phyloP scores from a whole-genome alignment of 2,113 vertebrate genomes.

The Hippocampus abdominalis region DNA sequence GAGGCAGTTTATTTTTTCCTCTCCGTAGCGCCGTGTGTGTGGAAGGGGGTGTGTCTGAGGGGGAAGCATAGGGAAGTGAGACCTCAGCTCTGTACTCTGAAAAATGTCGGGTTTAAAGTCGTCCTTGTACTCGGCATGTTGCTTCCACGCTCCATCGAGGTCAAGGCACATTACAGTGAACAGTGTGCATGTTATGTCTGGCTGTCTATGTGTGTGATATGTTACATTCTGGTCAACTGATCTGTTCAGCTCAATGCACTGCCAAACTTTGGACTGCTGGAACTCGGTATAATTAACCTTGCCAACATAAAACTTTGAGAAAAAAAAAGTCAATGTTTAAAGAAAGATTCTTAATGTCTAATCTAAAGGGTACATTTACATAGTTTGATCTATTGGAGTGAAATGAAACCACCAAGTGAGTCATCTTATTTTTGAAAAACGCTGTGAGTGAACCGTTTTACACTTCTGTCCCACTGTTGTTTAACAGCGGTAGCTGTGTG shows the following conservation, averaged over 20 bases:
- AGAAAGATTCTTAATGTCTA: not conserved
- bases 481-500: too few relatives aligned
- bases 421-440: too few relatives aligned
- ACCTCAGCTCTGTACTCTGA: constrained; percentile 10
- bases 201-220: not conserved
- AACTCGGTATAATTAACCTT: not conserved
- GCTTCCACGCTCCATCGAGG: constrained; percentile 5
- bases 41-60: constrained; percentile 65
- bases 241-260: not conserved
- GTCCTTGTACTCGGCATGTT: constrained; percentile 6
- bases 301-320: not conserved
- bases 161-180: constrained; percentile 9
- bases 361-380: not conserved
- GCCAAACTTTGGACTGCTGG: not conserved
- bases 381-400: not conserved
- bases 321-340: not conserved
- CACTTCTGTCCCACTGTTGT: too few relatives aligned
- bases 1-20: not conserved
- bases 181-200: constrained; percentile 26
- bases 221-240: not conserved
- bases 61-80: constrained; percentile 34
- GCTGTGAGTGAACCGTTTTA: too few relatives aligned
- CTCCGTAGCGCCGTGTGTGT: constrained; percentile 48
- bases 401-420: too few relatives aligned
- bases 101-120: constrained; percentile 18